A percentile compares a stretch with the other conserved stretches of the same genome.
phyloP scores from a whole-genome alignment of 2,888 invertebrate species.

The Harpalus rufipes region DNA sequence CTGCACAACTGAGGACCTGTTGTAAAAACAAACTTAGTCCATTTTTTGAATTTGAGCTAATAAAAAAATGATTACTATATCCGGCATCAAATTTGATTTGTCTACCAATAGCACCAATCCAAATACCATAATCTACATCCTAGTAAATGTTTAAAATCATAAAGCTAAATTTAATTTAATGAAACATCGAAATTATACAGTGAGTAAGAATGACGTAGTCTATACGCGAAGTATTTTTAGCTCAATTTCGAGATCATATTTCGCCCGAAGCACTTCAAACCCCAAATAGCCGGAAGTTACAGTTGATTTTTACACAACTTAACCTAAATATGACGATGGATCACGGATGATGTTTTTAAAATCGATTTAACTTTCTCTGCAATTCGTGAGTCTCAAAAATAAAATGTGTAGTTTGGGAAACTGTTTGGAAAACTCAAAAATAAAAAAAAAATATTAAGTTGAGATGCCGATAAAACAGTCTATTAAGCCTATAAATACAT shows the following conservation, averaged over 20 bases:
- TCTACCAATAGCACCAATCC: background rate
- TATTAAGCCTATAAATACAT: too few relatives aligned
- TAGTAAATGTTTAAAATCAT: constrained; percentile 35
- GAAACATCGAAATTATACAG: constrained; percentile 43
- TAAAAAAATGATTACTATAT: background rate
- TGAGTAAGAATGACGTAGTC: constrained; percentile 49
- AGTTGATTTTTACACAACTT: constrained; percentile 6
- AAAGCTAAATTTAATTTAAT: constrained; percentile 64
- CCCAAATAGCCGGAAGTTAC: constrained; percentile 56
- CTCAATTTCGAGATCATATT: constrained; percentile 51
- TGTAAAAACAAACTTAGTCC: too few relatives aligned
- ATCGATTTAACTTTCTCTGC: background rate
- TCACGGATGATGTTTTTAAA: background rate
- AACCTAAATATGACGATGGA: constrained; percentile 1
- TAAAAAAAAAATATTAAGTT: background rate
- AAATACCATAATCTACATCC: background rate
- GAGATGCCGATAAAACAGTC: too few relatives aligned
- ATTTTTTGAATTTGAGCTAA: too few relatives aligned
- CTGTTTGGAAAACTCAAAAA: background rate
- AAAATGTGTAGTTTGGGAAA: background rate
- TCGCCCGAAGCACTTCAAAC: constrained; percentile 43
- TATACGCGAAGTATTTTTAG: constrained; percentile 43
- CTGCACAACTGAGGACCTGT: too few relatives aligned
- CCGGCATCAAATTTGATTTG: constrained; percentile 9
- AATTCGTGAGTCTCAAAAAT: background rate